Evolutionary conservation across 2,797 vertebrate genomes (phyloP).

Genomic region (Neosalanx taihuensis): DNA sequence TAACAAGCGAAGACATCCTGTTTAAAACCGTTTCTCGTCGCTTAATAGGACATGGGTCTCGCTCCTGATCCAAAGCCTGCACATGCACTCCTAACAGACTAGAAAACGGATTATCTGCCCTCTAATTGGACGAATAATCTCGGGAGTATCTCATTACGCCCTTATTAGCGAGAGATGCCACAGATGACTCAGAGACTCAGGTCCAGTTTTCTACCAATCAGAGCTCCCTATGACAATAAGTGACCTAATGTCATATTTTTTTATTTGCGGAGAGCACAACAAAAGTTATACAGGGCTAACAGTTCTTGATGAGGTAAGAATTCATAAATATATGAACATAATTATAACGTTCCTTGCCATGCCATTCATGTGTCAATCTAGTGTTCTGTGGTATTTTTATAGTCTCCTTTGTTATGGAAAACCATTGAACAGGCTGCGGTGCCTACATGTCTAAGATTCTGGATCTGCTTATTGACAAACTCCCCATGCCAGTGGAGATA

Average conservation of each 20-base stretch:
- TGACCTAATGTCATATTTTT: constrained; percentile 41
- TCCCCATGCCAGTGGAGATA: constrained; percentile 8
- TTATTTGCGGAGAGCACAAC: constrained; percentile 35
- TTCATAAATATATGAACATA: neutral
- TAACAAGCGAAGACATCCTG: no score
- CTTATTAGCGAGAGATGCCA: constrained; percentile 25
- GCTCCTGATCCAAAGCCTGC: neutral
- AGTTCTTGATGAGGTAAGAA: neutral
- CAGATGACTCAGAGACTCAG: constrained; percentile 16
- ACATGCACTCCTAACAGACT: constrained; percentile 6
- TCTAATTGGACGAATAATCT: constrained; percentile 27
- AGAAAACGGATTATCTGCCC: constrained; percentile 27
- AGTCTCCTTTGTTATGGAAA: constrained; percentile 36
- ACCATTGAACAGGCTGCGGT: constrained; percentile 23
- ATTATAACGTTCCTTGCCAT: constrained; percentile 4
- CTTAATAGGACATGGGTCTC: neutral
- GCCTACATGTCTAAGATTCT: constrained; percentile 12
- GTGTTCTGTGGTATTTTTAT: constrained; percentile 35
- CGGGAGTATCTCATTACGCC: constrained; percentile 12
- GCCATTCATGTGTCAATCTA: constrained; percentile 30
- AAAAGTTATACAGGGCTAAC: neutral
- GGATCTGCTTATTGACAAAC: constrained; percentile 28
- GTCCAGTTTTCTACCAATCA: constrained; percentile 21
- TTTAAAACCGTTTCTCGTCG: neutral
- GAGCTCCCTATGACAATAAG: constrained; percentile 25